Conservation (phyloP, 2,113 vertebrate genomes). For the Corynorhinus townsendii region DNA sequence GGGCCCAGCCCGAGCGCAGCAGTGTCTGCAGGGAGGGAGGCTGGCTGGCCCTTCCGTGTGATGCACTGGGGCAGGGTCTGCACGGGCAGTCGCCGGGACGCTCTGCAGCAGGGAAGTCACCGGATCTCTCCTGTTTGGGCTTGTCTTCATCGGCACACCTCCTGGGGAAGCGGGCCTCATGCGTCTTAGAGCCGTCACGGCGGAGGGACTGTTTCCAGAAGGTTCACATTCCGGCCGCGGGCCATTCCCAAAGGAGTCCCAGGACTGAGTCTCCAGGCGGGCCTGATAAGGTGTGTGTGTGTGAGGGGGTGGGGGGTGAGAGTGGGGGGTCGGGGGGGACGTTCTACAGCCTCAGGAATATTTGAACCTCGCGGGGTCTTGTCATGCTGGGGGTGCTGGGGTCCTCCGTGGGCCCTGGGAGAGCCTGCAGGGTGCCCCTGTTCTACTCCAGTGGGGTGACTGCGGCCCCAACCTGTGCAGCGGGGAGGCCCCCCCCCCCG, state of each 20-base stretch:
- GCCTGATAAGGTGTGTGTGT: background rate
- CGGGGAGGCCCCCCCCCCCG: background rate
- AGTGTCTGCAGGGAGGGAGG: background rate
- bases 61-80: accelerated
- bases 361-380: background rate
- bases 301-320: accelerated
- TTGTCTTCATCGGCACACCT: background rate
- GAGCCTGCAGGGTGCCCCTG: no score
- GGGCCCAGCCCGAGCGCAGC: accelerated
- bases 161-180: background rate
- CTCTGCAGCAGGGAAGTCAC: no score
- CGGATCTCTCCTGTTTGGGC: background rate
- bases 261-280: background rate
- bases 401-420: background rate
- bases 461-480: background rate
- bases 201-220: background rate
- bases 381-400: background rate
- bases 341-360: background rate
- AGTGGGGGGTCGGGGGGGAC: accelerated
- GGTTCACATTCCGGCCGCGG: background rate
- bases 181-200: background rate
- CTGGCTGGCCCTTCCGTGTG: accelerated
- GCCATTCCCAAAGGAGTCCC: background rate
- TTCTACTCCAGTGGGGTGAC: accelerated
- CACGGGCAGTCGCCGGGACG: accelerated